phyloP scores from a whole-genome alignment of 2,113 vertebrate species.

The Syrrhaptes paradoxus region DNA sequence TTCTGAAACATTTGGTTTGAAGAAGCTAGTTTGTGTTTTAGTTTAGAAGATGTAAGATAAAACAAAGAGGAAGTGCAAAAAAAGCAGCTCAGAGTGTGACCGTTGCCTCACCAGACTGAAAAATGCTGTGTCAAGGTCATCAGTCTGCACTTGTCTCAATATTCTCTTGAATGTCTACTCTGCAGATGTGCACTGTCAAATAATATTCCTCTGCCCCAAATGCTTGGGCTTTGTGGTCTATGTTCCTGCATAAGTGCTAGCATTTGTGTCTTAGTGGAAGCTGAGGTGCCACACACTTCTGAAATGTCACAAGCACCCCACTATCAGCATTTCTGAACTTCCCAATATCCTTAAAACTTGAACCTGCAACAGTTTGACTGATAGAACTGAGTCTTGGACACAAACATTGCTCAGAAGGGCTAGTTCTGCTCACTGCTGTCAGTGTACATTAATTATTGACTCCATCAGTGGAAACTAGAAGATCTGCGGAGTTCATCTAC shows the following conservation, averaged over 20 bases:
- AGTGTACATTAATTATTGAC: background rate
- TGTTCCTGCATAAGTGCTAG: background rate
- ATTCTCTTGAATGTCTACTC: background rate
- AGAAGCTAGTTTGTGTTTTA: background rate
- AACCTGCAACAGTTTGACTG: accelerated
- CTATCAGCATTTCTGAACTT: background rate
- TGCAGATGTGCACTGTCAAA: background rate
- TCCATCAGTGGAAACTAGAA: background rate
- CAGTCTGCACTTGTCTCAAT: background rate
- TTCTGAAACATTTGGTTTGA: background rate
- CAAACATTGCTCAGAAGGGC: background rate
- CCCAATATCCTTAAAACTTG: background rate
- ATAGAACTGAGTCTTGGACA: background rate
- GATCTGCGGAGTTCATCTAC: accelerated
- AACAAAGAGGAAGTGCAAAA: background rate
- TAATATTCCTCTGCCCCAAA: background rate
- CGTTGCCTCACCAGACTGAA: background rate
- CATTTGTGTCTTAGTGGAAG: background rate
- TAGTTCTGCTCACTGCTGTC: background rate
- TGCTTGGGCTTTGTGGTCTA: background rate
- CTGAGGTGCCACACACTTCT: background rate
- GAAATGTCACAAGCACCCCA: background rate
- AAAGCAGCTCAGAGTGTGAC: background rate
- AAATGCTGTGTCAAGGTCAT: background rate
- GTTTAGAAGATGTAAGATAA: background rate